Percentiles rank a stretch among this genome's conserved stretches.
phyloP scores from a whole-genome alignment of 2,797 vertebrate species.

The Acrossocheilus fasciatus region DNA sequence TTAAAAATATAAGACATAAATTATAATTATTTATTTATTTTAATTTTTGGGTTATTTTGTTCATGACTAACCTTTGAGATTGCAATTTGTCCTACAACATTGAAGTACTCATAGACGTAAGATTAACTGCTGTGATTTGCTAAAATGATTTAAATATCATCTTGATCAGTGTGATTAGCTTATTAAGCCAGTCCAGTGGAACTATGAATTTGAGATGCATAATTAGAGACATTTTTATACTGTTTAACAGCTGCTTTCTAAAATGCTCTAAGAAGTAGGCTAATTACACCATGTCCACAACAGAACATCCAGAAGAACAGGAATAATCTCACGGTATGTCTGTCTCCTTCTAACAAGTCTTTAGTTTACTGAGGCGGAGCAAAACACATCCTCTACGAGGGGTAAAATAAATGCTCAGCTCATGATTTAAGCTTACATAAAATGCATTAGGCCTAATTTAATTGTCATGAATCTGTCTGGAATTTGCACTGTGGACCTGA shows the following conservation, averaged over 20 bases:
- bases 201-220: background rate
- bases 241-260: background rate
- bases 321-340: background rate
- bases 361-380: background rate
- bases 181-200: background rate
- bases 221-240: background rate
- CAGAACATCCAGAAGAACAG: background rate
- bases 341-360: background rate
- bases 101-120: background rate
- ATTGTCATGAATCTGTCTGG: slow-evolving; percentile 1
- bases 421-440: background rate
- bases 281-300: background rate
- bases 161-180: background rate
- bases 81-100: background rate
- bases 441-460: slow-evolving; percentile 2
- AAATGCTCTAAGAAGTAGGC: background rate
- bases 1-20: background rate
- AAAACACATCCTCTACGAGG: background rate
- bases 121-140: background rate
- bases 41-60: background rate
- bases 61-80: background rate
- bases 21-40: background rate
- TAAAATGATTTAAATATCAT: too few relatives aligned
- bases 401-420: background rate
- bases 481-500: slow-evolving; percentile 5